Percentiles rank a stretch among this genome's conserved stretches.
Evolutionary conservation across 2,113 vertebrate genomes (phyloP).

Genomic region (Sapajus apella): DNA sequence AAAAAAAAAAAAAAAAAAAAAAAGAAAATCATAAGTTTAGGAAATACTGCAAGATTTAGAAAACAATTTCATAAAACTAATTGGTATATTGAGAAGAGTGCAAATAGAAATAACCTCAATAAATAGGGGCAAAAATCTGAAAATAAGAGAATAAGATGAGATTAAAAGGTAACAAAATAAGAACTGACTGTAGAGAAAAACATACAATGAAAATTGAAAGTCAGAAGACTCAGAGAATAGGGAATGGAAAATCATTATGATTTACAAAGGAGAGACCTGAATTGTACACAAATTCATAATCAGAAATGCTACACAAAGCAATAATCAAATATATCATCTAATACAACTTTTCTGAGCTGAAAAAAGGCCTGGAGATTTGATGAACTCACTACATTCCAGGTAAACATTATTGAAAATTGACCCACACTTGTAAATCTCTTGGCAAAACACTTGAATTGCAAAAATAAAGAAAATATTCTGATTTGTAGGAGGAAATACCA

Average conservation of each 20-base stretch:
- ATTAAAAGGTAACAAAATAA: not conserved
- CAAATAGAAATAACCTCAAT: not conserved
- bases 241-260: not conserved
- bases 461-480: not conserved
- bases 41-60: not conserved
- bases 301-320: not conserved
- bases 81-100: not conserved
- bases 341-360: slow-evolving; percentile 17
- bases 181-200: not conserved
- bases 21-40: not conserved
- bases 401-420: slow-evolving; percentile 28
- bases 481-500: not conserved
- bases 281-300: not conserved
- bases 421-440: not conserved
- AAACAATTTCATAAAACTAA: slow-evolving; percentile 30
- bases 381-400: not conserved
- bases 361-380: not conserved
- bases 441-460: not conserved
- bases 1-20: too few relatives aligned
- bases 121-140: not conserved
- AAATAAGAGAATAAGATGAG: not conserved
- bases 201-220: not conserved
- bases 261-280: not conserved
- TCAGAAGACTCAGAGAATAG: not conserved
- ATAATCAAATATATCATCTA: not conserved